Base-by-base conservation (phyloP, 2,797 vertebrate genomes). In the Falco peregrinus region DNA sequence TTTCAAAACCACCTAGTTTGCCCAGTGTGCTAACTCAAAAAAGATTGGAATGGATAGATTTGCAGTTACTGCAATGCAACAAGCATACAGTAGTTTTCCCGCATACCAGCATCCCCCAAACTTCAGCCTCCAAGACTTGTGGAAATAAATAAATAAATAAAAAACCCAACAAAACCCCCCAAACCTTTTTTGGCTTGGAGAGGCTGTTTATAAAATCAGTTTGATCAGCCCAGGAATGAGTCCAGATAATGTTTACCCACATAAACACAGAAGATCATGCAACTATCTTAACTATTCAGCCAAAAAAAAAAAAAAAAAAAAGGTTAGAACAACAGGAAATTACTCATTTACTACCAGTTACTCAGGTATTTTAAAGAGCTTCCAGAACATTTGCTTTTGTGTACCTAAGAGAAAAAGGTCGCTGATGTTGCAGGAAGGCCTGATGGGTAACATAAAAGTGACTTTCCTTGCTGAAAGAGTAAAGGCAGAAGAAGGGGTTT, bases 341-440 rank as follows among this genome's bases (percentile, higher is more conserved):
- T 93, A 91, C 87, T 95, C 81, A 74, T 97, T 97, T 95, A 94
- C 93, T 95, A 96, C 94, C 77, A 96, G 87, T 94, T 92, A 53
- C 91, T 95, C 91, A 96, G 96, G 96, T 97, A 97, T 98, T 98
- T 98, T 95, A 95, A 95, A 91, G 90, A 93, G 91, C 88, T 94
- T 84, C 97, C 97, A 96, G 94, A 96, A 97, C 69, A 80, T 85
- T 93, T 96, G 67, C 71, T 96, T 95, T 96, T 94, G 93, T 92
- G 88, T 95, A 93, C 94, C 94, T 91, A 96, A 95, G 92, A 96
- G 95, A 56, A 19, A 86, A 90, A 92, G 29, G 25, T 39, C 5
- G 1, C 67, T 76, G 91, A 29, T 67, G 85, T 85, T 19, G 73
- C 59, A 85, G 91, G 80, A 89, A 94, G 70, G 68, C 91, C 73